Conservation (phyloP, 2,797 vertebrate species). For the Esox masquinongy region DNA sequence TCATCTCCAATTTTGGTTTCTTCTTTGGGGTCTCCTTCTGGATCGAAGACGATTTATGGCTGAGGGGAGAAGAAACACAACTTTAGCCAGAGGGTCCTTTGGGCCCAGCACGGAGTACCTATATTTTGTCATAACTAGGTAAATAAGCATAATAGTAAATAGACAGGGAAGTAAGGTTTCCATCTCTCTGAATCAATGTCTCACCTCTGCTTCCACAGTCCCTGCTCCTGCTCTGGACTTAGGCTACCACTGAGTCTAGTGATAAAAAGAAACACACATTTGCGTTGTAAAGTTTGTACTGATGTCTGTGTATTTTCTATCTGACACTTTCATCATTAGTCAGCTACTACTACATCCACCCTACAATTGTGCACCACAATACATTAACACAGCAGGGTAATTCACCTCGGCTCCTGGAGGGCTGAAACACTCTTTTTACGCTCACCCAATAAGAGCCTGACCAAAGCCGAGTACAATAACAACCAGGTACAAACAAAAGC, state of each 20-base stretch:
- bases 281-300: too few relatives aligned
- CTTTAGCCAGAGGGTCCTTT: background rate
- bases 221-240: slow-evolving; percentile 97
- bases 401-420: background rate
- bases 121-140: background rate
- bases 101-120: background rate
- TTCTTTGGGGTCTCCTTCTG: slow-evolving; percentile 99
- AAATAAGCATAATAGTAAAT: background rate
- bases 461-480: too few relatives aligned
- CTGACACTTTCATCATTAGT: background rate
- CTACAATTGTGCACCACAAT: background rate
- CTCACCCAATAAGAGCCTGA: too few relatives aligned
- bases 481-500: too few relatives aligned
- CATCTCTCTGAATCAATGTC: too few relatives aligned
- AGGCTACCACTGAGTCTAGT: slow-evolving; percentile 88
- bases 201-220: slow-evolving; percentile 98
- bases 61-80: slow-evolving; percentile 67
- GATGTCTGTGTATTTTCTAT: too few relatives aligned
- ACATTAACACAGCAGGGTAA: background rate
- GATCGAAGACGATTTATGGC: slow-evolving; percentile 98
- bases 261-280: too few relatives aligned
- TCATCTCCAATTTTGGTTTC: slow-evolving; percentile 99
- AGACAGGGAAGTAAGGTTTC: background rate
- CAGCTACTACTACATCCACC: background rate
- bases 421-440: background rate